Evolutionary conservation across 2,797 vertebrate genomes (phyloP), one percentile per base, ranked within the genome.

Genomic region (Apogon hyalosoma): DNA sequence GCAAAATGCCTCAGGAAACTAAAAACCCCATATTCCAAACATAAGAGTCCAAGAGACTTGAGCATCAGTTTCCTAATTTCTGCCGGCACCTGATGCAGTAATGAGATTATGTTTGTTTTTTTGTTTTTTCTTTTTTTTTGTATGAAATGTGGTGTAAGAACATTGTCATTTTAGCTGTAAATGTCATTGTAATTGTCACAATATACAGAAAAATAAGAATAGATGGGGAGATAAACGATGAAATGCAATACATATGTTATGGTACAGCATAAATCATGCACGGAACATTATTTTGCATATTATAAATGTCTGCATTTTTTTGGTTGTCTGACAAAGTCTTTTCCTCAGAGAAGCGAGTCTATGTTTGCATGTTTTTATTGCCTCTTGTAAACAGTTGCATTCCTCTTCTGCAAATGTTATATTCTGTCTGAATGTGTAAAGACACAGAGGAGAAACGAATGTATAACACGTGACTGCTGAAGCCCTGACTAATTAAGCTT

Each of bases 401-500:
- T 57, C 16, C 21, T 40, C 9, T 3, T 66, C n/a, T 49, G 13
- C 52, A 10, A 48, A 13, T 45, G 49, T 75, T 60, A 64, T 55
- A 19, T 47, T 58, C 49, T 47, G 38, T 68, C 69, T 73, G 7
- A 63, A 57, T 61, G 31, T 56, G 48, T 46, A 80, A 77, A 69
- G 39, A 57, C 67, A 47, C 39, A 0, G 21, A 50, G 43, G 57
- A 42, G 13, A 18, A 55, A 24, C 12, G 36, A 21, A 56, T 58
- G 58, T 46, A 80, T 59, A 69, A 42, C 47, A 53, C 64, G 60
- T 41, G 5, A 74, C 76, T 74, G 68, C 78, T 75, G 78, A 87
- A 87, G 40, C 78, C 85, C 82, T 83, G 67, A 83, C 87, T 89
- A 90, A 92, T 90, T 87, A 87, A 83, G 73, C 72, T 77, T 79